Evolutionary conservation across 2,797 vertebrate genomes (phyloP).

Genomic region (Hydrophis major): DNA sequence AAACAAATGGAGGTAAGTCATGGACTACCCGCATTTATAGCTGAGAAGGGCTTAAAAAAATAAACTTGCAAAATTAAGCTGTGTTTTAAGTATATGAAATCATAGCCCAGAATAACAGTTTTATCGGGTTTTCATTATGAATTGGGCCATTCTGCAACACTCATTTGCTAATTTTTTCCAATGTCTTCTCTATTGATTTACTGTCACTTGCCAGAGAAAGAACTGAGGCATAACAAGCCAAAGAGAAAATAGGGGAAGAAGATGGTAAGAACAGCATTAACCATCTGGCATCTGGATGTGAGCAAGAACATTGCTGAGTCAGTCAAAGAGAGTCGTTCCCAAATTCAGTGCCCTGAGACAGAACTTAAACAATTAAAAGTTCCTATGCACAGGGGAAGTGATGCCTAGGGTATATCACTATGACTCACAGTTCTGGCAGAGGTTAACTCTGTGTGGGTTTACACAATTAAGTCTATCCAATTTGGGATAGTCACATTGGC

Average conservation of each 20-base stretch:
- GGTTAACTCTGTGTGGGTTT: neutral
- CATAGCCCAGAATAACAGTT: neutral
- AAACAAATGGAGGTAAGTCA: too few species aligned
- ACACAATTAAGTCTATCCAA: neutral
- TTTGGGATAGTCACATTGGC: neutral
- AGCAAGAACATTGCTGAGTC: conserved; percentile 10
- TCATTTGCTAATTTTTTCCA: neutral
- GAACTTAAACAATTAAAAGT: neutral
- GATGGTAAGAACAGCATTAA: too few species aligned
- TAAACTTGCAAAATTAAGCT: neutral
- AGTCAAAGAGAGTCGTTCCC: neutral
- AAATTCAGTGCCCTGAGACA: neutral
- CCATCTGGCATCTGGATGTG: neutral
- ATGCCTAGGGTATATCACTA: neutral
- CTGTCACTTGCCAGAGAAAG: neutral
- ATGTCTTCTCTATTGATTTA: neutral
- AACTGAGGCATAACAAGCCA: neutral
- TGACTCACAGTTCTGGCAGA: neutral
- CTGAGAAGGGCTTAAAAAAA: neutral
- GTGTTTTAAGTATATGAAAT: neutral
- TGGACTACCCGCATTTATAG: neutral
- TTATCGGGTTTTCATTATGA: neutral
- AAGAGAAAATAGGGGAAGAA: neutral
- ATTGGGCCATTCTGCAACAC: neutral
- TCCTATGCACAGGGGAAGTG: neutral